A percentile compares a stretch with the other conserved stretches of the same genome.
Evolutionary conservation across 1,140 invertebrate species (phyloP).

Genomic region (Sycobia sp.): DNA sequence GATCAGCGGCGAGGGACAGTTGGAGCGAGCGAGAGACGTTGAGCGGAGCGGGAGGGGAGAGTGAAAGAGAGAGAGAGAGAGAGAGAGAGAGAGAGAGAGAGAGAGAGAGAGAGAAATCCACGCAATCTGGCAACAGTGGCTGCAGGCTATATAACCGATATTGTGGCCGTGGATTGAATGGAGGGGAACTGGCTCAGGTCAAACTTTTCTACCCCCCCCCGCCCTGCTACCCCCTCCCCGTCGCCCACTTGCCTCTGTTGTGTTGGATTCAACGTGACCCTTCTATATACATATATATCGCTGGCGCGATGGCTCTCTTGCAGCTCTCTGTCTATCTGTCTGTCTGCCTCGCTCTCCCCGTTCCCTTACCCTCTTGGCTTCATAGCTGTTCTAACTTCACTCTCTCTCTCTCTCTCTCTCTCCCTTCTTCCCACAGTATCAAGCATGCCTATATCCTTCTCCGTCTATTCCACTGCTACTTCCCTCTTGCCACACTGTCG

Average conservation of each 20-base stretch:
- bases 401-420: constrained; percentile 32
- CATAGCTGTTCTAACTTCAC: background rate
- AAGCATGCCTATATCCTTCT: background rate
- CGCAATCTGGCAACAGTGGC: constrained; percentile 60
- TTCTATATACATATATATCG: too few species aligned
- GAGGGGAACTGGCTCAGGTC: constrained; percentile 60
- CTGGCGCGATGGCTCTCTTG: constrained; percentile 1
- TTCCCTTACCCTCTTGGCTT: background rate
- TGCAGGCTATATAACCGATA: constrained; percentile 60
- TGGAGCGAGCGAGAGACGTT: background rate
- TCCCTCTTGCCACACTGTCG: too few species aligned
- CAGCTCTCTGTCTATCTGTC: background rate
- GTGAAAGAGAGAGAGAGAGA: too few species aligned
- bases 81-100: constrained; percentile 32
- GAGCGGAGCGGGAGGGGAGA: too few species aligned
- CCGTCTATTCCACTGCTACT: too few species aligned
- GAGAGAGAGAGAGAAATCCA: constrained; percentile 22
- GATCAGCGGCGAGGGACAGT: too few species aligned
- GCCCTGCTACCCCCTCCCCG: too few species aligned
- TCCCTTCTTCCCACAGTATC: background rate
- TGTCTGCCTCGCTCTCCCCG: background rate
- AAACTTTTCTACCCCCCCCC: constrained; percentile 47
- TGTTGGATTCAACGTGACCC: constrained; percentile 34
- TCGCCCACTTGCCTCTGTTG: constrained; percentile 42
- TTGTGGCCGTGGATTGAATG: constrained; percentile 60